Evolutionary conservation across 2,797 vertebrate species (phyloP).

Genomic region (Orestias chungarensis): DNA sequence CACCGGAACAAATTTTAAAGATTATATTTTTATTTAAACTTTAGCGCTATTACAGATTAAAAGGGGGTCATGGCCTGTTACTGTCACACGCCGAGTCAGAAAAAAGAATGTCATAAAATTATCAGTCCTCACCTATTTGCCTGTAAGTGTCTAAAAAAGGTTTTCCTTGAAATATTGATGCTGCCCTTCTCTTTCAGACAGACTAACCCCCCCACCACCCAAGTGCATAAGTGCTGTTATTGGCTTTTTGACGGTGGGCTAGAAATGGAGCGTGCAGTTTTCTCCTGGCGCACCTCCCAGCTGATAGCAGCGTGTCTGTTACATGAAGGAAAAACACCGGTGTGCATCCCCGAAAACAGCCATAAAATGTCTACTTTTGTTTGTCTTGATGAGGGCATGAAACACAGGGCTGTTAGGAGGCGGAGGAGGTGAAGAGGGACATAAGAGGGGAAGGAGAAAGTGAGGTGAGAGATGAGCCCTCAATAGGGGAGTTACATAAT

Average conservation of each 20-base stretch:
- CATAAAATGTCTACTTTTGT: constrained; percentile 37
- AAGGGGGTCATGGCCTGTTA: no score
- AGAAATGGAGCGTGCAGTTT: constrained; percentile 59
- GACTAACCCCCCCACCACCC: constrained; percentile 4
- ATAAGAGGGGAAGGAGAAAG: constrained; percentile 15
- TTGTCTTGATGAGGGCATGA: constrained; percentile 28
- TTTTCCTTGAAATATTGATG: constrained; percentile 74
- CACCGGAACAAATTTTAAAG: background rate
- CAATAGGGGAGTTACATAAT: constrained; percentile 37
- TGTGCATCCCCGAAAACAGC: constrained; percentile 10
- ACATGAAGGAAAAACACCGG: constrained; percentile 28
- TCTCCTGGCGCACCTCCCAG: constrained; percentile 41
- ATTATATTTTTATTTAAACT: background rate
- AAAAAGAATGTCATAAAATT: constrained; percentile 36
- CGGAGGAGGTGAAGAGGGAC: constrained; percentile 7
- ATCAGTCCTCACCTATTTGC: constrained; percentile 1
- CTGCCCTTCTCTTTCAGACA: constrained; percentile 56
- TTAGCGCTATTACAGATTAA: background rate
- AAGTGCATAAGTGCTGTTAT: constrained; percentile 61
- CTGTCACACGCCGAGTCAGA: background rate
- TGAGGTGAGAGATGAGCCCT: constrained; percentile 42
- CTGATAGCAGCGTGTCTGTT: constrained; percentile 48
- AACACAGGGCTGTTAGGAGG: background rate
- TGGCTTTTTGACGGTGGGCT: constrained; percentile 48
- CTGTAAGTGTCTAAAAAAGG: constrained; percentile 56